phyloP scores from a whole-genome alignment of 2,888 invertebrate genomes.

The Baronia brevicornis region DNA sequence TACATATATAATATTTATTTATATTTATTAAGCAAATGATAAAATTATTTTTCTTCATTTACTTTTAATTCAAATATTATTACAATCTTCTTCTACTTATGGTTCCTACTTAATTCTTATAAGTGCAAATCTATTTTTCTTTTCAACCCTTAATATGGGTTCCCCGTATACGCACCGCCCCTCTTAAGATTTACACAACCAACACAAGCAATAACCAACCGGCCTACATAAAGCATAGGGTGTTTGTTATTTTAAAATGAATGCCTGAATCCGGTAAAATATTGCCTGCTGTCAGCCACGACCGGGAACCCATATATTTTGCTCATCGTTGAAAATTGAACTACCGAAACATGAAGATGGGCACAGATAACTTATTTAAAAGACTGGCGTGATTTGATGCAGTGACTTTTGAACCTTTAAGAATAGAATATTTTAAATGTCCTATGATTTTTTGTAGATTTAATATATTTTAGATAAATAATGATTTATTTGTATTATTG shows the following conservation, averaged over 20 bases:
- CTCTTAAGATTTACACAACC: slow-evolving; percentile 61
- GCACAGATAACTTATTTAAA: slow-evolving; percentile 55
- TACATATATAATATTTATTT: too few species aligned
- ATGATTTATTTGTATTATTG: too few species aligned
- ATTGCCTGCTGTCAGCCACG: slow-evolving; percentile 52
- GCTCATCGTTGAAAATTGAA: slow-evolving; percentile 54
- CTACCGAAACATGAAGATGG: slow-evolving; percentile 41
- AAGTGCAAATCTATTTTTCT: slow-evolving; percentile 64
- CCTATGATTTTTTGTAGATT: too few species aligned
- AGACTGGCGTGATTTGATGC: slow-evolving; percentile 19
- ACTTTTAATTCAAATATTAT: too few species aligned
- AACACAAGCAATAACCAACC: slow-evolving; percentile 59
- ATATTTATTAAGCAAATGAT: too few species aligned
- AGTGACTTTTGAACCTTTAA: too few species aligned
- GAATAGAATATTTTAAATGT: too few species aligned
- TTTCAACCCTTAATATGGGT: slow-evolving; percentile 37
- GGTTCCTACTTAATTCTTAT: slow-evolving; percentile 57
- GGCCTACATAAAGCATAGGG: slow-evolving; percentile 46
- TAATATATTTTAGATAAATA: too few species aligned
- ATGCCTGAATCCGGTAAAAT: slow-evolving; percentile 64
- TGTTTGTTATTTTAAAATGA: slow-evolving; percentile 67
- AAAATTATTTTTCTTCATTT: slow-evolving; percentile 1
- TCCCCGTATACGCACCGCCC: slow-evolving; percentile 38
- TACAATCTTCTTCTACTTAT: slow-evolving; percentile 5
- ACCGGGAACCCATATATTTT: slow-evolving; percentile 51